Evolutionary conservation across 1,140 invertebrate genomes (phyloP).

Genomic region (Lasaia peninsularis): DNA sequence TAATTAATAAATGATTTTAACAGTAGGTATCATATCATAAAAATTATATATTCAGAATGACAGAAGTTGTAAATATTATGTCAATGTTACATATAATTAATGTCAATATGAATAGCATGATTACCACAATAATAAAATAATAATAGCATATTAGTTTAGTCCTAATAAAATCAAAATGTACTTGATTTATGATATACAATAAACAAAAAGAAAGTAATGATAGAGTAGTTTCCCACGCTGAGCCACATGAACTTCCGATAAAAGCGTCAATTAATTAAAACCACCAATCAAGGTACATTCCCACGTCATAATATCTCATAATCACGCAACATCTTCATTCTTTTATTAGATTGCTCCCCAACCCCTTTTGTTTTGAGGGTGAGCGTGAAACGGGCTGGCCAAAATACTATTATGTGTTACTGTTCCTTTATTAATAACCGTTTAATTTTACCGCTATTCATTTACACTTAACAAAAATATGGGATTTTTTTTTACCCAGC

Average conservation of each 20-base stretch:
- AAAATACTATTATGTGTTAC: constrained; percentile 17
- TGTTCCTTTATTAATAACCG: constrained; percentile 11
- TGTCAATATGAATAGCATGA: too few relatives aligned
- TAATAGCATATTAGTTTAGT: too few relatives aligned
- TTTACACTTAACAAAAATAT: too few relatives aligned
- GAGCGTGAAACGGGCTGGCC: constrained; percentile 61
- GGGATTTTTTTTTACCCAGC: neutral
- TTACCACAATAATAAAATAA: too few relatives aligned
- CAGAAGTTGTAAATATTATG: too few relatives aligned
- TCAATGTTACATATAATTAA: too few relatives aligned
- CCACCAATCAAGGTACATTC: constrained; percentile 67
- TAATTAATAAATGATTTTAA: too few relatives aligned
- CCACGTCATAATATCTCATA: constrained; percentile 69
- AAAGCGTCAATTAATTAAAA: constrained; percentile 63
- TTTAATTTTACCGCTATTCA: neutral
- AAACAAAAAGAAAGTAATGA: constrained; percentile 19
- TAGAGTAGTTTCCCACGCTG: constrained; percentile 46
- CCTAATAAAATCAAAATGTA: neutral
- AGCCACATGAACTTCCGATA: constrained; percentile 36
- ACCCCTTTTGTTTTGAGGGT: constrained; percentile 63
- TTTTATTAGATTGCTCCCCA: constrained; percentile 58
- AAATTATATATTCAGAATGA: too few relatives aligned
- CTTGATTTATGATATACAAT: neutral
- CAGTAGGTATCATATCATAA: too few relatives aligned
- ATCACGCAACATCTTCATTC: constrained; percentile 75